phyloP scores from a whole-genome alignment of 1,140 invertebrate species.

The Gonioctena quinquepunctata region DNA sequence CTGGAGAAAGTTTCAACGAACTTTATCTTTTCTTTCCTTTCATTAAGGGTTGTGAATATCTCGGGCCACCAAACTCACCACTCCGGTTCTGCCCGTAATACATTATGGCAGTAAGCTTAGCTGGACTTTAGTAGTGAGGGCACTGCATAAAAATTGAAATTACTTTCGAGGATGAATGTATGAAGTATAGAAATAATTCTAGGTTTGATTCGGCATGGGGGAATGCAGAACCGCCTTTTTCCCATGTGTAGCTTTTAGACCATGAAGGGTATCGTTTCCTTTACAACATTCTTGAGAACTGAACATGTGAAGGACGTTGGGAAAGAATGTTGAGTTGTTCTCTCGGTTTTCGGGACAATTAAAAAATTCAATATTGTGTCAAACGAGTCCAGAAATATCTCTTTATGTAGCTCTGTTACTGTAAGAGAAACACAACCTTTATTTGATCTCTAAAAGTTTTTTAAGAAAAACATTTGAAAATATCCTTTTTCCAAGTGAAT shows the following conservation, averaged over 20 bases:
- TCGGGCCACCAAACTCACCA: neutral
- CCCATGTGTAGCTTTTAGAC: constrained; percentile 1
- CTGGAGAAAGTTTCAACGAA: too few relatives aligned
- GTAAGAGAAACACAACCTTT: too few relatives aligned
- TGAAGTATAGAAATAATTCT: constrained; percentile 7
- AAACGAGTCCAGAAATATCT: too few relatives aligned
- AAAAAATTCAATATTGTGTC: too few relatives aligned
- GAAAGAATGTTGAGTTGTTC: neutral
- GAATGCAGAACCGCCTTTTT: neutral
- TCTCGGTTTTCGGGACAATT: neutral
- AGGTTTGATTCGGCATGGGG: constrained; percentile 3
- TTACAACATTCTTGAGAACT: neutral
- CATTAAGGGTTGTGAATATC: too few relatives aligned
- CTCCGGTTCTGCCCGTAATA: neutral
- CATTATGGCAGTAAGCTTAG: neutral
- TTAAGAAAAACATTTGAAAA: too few relatives aligned
- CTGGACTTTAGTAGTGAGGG: neutral
- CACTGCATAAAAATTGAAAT: neutral
- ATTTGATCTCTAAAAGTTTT: too few relatives aligned
- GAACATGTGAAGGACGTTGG: neutral
- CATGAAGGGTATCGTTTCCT: neutral
- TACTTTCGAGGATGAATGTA: neutral
- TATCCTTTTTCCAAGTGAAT: too few relatives aligned
- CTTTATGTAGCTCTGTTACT: too few relatives aligned
- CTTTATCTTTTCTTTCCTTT: too few relatives aligned